Base-by-base conservation (phyloP, 2,113 vertebrate genomes). In the Furnarius figulus region DNA sequence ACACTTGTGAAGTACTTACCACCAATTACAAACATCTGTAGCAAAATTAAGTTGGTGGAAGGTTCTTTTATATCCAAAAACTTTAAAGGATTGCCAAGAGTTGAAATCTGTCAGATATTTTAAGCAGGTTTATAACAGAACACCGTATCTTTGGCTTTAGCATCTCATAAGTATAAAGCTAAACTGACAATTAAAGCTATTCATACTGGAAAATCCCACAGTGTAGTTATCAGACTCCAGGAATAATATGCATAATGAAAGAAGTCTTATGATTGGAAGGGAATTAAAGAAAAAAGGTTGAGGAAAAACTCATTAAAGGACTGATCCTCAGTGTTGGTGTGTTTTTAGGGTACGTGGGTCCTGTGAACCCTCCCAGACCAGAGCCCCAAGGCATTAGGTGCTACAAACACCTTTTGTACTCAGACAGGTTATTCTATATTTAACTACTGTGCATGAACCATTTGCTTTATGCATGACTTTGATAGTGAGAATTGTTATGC, bases 121-220 rank as follows among this genome's bases (percentile, higher is more conserved):
- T 79, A 78, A 81, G 74, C 25, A 80, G 74, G 12, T 85, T 97
- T 94, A 49, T 59, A 85, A 56, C 27, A 76, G 59, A 75, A 87
- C 39, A 47, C 20, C 4, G 0, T 73, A 59, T 73, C 77, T 73
- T 61, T 80, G n/a, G 37, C 56, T 92, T 82, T 58, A 91, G 73
- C 16, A 30, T 73, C 47, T 85, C 37, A 21, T 39, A 28, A 71
- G 9, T 61, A 72, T 62, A 58, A 95, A 95, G 85, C 33, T 77
- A 93, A 82, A 94, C 28, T 93, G 77, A 63, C 74, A 92, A 94
- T 87, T 85, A 94, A 93, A 93, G 63, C 75, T 93, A 82, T 85
- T 97, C 80, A 82, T 44, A 37, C 62, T 80, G 72, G 53, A 81
- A 88, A 86, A 93, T n/a, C 23, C 61, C 78, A 87, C 30, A 70